A percentile compares a stretch with the other conserved stretches of the same genome.
Conservation (phyloP, 2,113 vertebrate genomes). For the Rhinogobius similis region DNA sequence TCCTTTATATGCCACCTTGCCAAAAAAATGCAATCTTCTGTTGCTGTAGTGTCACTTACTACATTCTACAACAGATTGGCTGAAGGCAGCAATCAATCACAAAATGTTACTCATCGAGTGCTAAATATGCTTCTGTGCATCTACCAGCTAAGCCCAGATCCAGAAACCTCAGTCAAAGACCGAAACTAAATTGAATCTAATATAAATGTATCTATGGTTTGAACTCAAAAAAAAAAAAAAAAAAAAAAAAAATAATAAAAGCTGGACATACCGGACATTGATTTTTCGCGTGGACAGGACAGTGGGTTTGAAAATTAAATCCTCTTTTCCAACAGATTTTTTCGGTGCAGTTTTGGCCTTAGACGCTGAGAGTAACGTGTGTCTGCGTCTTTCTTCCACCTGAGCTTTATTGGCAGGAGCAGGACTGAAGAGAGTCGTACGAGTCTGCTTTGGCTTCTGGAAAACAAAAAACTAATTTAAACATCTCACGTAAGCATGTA, state of each 20-base stretch:
- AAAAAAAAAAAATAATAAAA: not conserved
- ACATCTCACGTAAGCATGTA: too few species aligned
- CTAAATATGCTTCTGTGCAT: too few species aligned
- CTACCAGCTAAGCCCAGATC: too few species aligned
- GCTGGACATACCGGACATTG: constrained; percentile 84
- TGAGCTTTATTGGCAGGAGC: constrained; percentile 43
- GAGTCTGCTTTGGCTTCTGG: constrained; percentile 60
- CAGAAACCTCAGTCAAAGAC: too few species aligned
- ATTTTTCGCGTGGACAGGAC: constrained; percentile 84
- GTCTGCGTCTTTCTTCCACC: constrained; percentile 42
- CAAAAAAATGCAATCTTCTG: not conserved
- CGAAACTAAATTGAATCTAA: too few species aligned
- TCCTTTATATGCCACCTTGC: not conserved
- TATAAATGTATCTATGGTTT: too few species aligned
- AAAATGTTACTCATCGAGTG: not conserved
- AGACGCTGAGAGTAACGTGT: constrained; percentile 51
- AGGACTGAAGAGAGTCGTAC: constrained; percentile 79
- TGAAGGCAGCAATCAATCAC: not conserved
- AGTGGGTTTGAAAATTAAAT: constrained; percentile 71
- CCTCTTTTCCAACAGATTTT: constrained; percentile 59
- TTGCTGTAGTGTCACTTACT: not conserved
- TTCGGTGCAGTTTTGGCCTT: constrained; percentile 37
- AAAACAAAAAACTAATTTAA: not conserved
- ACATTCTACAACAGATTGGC: not conserved
- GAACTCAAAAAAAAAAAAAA: not conserved